Conservation (phyloP, 1,140 invertebrate genomes). For the Samia ricini region DNA sequence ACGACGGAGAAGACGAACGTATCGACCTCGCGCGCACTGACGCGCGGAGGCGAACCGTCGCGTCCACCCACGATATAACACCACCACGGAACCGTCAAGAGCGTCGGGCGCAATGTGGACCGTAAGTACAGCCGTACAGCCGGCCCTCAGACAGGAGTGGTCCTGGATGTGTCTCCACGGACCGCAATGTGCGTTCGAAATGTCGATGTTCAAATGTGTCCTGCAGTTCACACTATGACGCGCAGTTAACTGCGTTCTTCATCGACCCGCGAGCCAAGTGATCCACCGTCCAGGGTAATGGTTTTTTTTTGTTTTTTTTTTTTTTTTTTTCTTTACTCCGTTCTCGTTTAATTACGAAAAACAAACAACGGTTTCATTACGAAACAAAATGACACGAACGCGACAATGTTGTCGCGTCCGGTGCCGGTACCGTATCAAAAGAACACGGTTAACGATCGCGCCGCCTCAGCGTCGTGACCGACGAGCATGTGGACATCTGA, state of each 20-base stretch:
- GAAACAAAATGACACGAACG: too few species aligned
- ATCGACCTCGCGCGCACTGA: too few species aligned
- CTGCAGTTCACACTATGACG: conserved; percentile 88
- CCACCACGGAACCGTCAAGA: conserved; percentile 19
- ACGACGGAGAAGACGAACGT: too few species aligned
- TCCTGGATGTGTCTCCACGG: conserved; percentile 42
- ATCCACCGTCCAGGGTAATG: conserved; percentile 81
- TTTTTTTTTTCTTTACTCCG: conserved; percentile 9
- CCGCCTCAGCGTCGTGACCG: too few species aligned
- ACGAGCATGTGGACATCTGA: too few species aligned
- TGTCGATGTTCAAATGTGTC: conserved; percentile 87
- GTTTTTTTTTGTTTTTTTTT: conserved; percentile 12
- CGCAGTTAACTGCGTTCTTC: conserved; percentile 91
- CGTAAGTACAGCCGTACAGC: conserved; percentile 25
- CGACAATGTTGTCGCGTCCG: too few species aligned
- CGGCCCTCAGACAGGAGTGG: conserved; percentile 77
- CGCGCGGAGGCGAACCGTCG: too few species aligned
- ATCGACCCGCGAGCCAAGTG: conserved; percentile 77
- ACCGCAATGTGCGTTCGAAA: conserved; percentile 86
- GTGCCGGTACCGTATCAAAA: too few species aligned
- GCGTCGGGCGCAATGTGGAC: conserved; percentile 31
- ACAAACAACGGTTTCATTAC: too few species aligned
- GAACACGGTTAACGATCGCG: too few species aligned
- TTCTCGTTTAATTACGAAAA: background rate
- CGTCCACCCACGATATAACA: too few species aligned